These are phyloP conservation scores for Mythimna vitellina DNA, from an alignment of 2,888 invertebrate species.

Conservation along the genomic window DNA sequence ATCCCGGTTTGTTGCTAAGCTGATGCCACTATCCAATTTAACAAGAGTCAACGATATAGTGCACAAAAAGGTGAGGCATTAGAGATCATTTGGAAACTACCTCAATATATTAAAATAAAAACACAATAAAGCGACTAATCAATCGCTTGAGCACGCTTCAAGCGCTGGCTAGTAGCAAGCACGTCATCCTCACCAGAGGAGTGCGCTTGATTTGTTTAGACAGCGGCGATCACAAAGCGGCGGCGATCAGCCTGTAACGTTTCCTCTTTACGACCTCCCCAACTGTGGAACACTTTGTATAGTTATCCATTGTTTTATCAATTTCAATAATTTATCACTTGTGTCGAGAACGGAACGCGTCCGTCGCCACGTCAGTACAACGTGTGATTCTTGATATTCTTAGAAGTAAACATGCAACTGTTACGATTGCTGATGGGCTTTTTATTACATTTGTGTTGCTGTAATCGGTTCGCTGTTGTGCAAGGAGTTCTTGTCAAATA, in stretches of 20 bases:
- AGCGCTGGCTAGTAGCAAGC: conserved; percentile 59
- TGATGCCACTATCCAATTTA: background rate
- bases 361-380: conserved; percentile 80
- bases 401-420: conserved; percentile 72
- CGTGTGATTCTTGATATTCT: conserved; percentile 80
- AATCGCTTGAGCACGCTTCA: conserved; percentile 64
- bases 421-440: conserved; percentile 59
- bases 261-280: conserved; percentile 88
- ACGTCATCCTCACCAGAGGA: conserved; percentile 63
- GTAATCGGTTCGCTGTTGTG: conserved; percentile 34
- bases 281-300: conserved; percentile 88
- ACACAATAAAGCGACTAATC: conserved; percentile 43
- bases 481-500: conserved; percentile 45
- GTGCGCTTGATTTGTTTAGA: conserved; percentile 84
- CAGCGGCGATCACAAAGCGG: conserved; percentile 86
- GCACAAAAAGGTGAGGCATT: background rate
- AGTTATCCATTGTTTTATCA: conserved; percentile 89
- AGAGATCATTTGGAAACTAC: conserved; percentile 14
- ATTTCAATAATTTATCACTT: conserved; percentile 89
- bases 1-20: background rate
- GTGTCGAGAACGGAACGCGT: conserved; percentile 83
- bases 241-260: conserved; percentile 82
- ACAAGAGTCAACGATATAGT: background rate
- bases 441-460: conserved; percentile 42
- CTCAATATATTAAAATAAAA: conserved; percentile 40